Evolutionary conservation across 2,888 invertebrate genomes (phyloP), one percentile per base, ranked within the genome.

Genomic region (Petrolisthes cinctipes): DNA sequence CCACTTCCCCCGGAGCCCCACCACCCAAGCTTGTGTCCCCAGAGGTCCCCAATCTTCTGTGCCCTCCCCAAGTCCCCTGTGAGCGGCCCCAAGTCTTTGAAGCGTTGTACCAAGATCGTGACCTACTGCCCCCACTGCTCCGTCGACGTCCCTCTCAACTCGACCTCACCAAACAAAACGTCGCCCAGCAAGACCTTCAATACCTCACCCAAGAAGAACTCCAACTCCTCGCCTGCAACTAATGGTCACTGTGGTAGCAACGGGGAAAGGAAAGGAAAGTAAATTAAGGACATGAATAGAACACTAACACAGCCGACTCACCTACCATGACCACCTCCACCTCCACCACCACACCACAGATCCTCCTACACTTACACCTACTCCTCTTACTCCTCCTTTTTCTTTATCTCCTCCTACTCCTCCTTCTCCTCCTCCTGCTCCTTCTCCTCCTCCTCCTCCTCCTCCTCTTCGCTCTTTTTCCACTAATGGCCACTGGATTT

Each of bases 1-100:
- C 89, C 89, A 4, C 79, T 82, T 17, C 84, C 84, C 37, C 86
- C 82, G 14, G 86, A 86, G 84, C 20, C 66, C 66, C 82, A 82
- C 61, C 81, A 85, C 81, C 54, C 85, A 73, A 61, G 57, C 83
- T 37, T 20, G 53, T 68, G 83, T 73, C 85, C 71, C 73, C 86
- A 83, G 73, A 68, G 80, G 11, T 85, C 75, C 56, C 81, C 57
- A 11, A 37, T 51, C 71, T 80, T 56, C 51, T 37, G 23, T 51
- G 51, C 83, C 7, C n/a, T n/a, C 20, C 9, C 53, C 78, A 61
- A 53, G 66, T 82, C 81, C 66, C 68, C 81, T 7, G 23, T 66
- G 11, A 37, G 81, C 81, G 37, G 66, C 14, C 81, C 61, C 66
- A 61, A 82, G n/a, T 66, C 66, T 17, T 66, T 37, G 66, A 61